Conservation (phyloP, 2,888 invertebrate genomes). For the Corbicula japonica region DNA sequence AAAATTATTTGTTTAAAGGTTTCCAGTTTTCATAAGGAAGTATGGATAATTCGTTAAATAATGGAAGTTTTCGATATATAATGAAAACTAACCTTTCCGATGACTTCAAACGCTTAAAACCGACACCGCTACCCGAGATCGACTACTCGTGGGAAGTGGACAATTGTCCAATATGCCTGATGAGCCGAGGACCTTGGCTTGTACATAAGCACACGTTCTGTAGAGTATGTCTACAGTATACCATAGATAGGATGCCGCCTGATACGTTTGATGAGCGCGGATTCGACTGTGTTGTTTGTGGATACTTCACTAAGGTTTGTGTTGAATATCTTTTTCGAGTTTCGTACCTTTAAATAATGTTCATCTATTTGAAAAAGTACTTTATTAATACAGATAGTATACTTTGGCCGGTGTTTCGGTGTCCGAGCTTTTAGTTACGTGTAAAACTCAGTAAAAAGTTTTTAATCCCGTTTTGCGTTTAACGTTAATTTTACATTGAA, state of each 20-base stretch:
- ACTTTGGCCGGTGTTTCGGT: too few relatives aligned
- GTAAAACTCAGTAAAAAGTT: too few relatives aligned
- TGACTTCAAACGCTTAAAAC: slow-evolving; percentile 41
- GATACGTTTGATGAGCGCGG: slow-evolving; percentile 44
- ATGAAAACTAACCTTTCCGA: slow-evolving; percentile 45
- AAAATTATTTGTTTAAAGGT: too few relatives aligned
- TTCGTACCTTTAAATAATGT: too few relatives aligned
- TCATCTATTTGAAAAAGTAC: too few relatives aligned
- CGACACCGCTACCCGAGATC: neutral
- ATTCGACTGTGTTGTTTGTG: slow-evolving; percentile 48
- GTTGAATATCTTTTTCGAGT: too few relatives aligned
- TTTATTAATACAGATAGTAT: too few relatives aligned
- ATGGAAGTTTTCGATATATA: slow-evolving; percentile 20
- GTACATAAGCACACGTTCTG: slow-evolving; percentile 52
- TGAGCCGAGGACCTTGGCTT: slow-evolving; percentile 38
- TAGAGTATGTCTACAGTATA: slow-evolving; percentile 39
- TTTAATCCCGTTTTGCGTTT: too few relatives aligned
- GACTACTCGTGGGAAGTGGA: slow-evolving; percentile 7
- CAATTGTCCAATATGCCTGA: slow-evolving; percentile 46
- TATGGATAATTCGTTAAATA: too few relatives aligned
- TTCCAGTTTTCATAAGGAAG: too few relatives aligned
- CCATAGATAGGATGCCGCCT: slow-evolving; percentile 28
- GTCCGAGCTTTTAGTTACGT: too few relatives aligned
- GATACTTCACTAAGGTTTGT: slow-evolving; percentile 51
- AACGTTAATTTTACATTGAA: too few relatives aligned